phyloP scores from a whole-genome alignment of 2,113 vertebrate genomes.

The Scalopus aquaticus region DNA sequence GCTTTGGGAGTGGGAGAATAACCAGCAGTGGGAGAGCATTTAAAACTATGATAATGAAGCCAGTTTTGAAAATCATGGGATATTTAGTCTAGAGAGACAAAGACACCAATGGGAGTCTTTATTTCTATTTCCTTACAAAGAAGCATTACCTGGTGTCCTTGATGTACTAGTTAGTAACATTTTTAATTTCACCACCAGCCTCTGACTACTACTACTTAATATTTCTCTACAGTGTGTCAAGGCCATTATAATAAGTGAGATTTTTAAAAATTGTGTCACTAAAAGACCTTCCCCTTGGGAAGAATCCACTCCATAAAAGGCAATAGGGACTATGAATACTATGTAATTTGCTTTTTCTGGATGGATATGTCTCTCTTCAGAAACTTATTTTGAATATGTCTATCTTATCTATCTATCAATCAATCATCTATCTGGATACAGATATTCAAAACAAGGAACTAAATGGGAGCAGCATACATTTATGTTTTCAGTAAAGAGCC shows the following conservation, averaged over 20 bases:
- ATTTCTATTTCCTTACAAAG: background rate
- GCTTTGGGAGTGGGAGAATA: background rate
- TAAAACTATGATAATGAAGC: background rate
- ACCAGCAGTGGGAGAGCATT: background rate
- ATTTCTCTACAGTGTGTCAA: background rate
- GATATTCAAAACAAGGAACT: background rate
- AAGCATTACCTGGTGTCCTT: background rate
- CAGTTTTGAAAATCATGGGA: background rate
- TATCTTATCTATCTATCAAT: no score
- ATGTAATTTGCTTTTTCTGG: background rate
- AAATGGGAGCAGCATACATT: background rate
- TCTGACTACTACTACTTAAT: background rate
- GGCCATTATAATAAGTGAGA: background rate
- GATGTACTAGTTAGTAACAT: background rate
- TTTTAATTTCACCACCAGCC: background rate
- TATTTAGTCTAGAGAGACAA: background rate
- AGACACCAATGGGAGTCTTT: background rate
- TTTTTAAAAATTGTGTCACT: background rate
- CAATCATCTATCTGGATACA: background rate
- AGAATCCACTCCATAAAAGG: background rate
- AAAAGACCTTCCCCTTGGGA: background rate
- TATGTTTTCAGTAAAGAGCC: background rate
- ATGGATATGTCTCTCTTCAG: background rate
- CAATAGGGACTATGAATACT: background rate
- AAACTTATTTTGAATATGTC: background rate